These are phyloP conservation scores for Pyrrhia umbra DNA, from an alignment of 2,888 invertebrate genomes.

Conservation along the genomic window DNA sequence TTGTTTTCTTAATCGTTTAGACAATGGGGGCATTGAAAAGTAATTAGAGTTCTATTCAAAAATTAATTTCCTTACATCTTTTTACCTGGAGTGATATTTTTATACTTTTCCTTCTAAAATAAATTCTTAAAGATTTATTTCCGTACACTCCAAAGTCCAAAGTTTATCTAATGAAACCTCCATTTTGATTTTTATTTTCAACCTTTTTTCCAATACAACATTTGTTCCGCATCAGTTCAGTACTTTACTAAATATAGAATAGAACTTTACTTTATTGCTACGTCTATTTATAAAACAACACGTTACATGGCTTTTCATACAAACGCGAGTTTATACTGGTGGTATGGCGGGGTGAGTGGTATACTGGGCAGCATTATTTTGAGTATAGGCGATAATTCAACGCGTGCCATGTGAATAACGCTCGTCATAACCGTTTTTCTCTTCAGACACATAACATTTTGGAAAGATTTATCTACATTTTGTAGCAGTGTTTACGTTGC, in stretches of 20 bases:
- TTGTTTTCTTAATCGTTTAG: constrained; percentile 57
- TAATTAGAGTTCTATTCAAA: constrained; percentile 29
- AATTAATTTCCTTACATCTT: background rate
- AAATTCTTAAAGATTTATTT: no score
- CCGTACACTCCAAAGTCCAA: no score
- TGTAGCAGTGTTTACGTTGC: constrained; percentile 72
- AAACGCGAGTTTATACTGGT: background rate
- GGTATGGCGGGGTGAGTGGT: constrained; percentile 1
- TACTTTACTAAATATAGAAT: background rate
- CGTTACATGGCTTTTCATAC: background rate
- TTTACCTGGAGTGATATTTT: background rate
- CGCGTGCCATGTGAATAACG: constrained; percentile 47
- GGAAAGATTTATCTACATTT: constrained; percentile 71
- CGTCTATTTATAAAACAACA: background rate
- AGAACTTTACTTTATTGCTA: background rate
- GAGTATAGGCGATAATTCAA: constrained; percentile 48
- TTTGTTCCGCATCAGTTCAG: background rate
- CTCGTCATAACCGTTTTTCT: constrained; percentile 61
- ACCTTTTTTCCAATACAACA: no score
- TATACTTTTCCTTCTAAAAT: background rate
- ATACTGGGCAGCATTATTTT: constrained; percentile 35
- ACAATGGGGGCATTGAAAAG: constrained; percentile 37
- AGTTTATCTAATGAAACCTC: no score
- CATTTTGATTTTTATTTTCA: background rate
- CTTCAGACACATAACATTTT: constrained; percentile 65